Percentiles rank a stretch among this genome's conserved stretches.
These are phyloP conservation scores for Pocillopora meandrina DNA, from an alignment of 92 coral and sea anemone species.

Conservation along the genomic window DNA sequence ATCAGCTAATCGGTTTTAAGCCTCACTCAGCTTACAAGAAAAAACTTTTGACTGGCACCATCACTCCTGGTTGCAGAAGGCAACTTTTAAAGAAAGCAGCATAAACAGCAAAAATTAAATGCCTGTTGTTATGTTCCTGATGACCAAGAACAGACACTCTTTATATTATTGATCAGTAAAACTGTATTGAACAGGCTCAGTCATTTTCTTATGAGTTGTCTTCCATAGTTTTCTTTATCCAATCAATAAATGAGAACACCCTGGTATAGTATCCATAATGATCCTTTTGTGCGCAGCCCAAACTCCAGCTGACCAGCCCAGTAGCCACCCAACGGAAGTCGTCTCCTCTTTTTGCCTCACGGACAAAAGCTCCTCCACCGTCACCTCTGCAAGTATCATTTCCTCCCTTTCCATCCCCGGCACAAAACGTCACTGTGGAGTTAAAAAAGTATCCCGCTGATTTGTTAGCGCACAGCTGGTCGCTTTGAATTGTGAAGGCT, in stretches of 20 bases:
- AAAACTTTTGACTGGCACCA: too few species aligned
- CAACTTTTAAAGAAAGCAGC: too few species aligned
- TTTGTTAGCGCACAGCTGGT: background rate
- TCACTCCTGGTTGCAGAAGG: too few species aligned
- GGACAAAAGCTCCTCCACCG: slow-evolving; percentile 68
- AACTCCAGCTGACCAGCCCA: slow-evolving; percentile 91
- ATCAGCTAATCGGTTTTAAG: too few species aligned
- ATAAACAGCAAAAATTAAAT: too few species aligned
- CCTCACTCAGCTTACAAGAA: too few species aligned
- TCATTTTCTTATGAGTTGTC: background rate
- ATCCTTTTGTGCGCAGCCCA: slow-evolving; percentile 67
- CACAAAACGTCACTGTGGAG: slow-evolving; percentile 57
- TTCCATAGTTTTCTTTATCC: slow-evolving; percentile 73
- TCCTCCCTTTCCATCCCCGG: slow-evolving; percentile 75
- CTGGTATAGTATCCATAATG: slow-evolving; percentile 75
- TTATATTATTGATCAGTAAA: background rate
- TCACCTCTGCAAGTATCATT: slow-evolving; percentile 74
- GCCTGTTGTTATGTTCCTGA: too few species aligned
- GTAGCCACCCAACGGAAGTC: slow-evolving; percentile 65
- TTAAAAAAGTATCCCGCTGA: slow-evolving; percentile 15
- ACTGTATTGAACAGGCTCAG: background rate
- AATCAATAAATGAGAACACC: slow-evolving; percentile 65
- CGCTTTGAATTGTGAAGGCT: slow-evolving; percentile 23
- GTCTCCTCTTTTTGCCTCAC: slow-evolving; percentile 44
- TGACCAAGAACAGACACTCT: too few species aligned